Evolutionary conservation across 1,140 invertebrate genomes (phyloP), one percentile per base, ranked within the genome.

Genomic region (Ceratosolen fusciceps): DNA sequence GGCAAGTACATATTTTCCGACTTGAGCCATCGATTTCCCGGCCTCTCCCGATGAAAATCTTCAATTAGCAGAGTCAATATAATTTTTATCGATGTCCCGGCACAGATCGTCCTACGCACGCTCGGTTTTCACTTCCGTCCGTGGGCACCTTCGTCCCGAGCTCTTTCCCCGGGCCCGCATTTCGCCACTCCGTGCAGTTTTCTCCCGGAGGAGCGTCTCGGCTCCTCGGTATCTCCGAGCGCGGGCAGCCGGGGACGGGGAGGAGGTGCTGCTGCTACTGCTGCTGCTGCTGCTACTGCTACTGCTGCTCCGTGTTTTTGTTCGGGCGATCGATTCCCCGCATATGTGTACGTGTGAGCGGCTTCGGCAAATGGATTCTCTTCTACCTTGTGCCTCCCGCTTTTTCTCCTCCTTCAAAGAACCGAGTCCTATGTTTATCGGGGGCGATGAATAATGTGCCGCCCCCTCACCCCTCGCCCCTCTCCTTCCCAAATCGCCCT

Each of bases 311-410:
- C 1, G 29, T 29, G 70, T 54, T 72, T 52, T 72, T 34, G 26
- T 21, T 16, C 29, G 26, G 16, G 47, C 14, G 14, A 72, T 72
- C 70, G 49, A 72, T 72, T 16, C 12, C n/a, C n/a, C n/a, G n/a
- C n/a, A n/a, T n/a, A n/a, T 52, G 12, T 52, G 21, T 21, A 16
- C 21, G 12, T 72, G 47, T 54, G 24, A 31, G 39, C 47, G 70
- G 26, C 47, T 29, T 54, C 49, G 49, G 26, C 47, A 72, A 72
- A 72, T 54, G 70, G 47, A 72, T 49, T 72, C 70, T 65, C 21
- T 21, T 70, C 67, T 0, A n/a, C 34, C n/a, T 52, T 16, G 10
- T n/a, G n/a, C n/a, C n/a, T n/a, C 19, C 31, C 31, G 60, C 34
- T 65, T 60, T 65, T 65, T 65, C 29, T 65, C 31, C n/a, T n/a